These are phyloP conservation scores for Himalopsyche japonica DNA, from an alignment of 2,888 invertebrate genomes.

Conservation along the genomic window DNA sequence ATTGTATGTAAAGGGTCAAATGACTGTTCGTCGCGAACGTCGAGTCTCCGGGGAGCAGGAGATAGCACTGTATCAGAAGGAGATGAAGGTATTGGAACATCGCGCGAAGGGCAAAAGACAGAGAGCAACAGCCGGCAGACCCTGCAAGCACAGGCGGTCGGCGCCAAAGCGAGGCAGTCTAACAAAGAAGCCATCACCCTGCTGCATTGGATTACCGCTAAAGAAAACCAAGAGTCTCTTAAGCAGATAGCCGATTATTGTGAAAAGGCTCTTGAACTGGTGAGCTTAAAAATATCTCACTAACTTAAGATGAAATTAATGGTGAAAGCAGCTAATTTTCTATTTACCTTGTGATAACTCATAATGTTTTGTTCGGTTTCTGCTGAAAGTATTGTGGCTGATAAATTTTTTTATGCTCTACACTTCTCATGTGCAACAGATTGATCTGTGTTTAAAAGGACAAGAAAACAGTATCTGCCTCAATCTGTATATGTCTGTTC, in stretches of 20 bases:
- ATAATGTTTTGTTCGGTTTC: no score
- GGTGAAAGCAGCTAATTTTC: no score
- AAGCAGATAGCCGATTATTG: slow-evolving; percentile 80
- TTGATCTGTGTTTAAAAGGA: no score
- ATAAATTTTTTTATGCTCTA: no score
- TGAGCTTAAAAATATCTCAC: no score
- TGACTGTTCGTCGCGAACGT: slow-evolving; percentile 34
- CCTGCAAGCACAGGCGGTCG: slow-evolving; percentile 42
- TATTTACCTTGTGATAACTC: no score
- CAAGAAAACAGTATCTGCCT: no score
- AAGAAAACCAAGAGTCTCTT: slow-evolving; percentile 77
- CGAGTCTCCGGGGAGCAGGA: slow-evolving; percentile 35
- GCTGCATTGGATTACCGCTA: slow-evolving; percentile 84
- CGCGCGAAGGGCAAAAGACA: slow-evolving; percentile 44
- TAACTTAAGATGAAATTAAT: no score
- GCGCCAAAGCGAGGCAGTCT: slow-evolving; percentile 45
- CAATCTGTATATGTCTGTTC: no score
- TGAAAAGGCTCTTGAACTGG: slow-evolving; percentile 72
- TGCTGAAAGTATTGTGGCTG: no score
- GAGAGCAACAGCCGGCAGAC: slow-evolving; percentile 47
- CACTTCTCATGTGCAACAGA: no score
- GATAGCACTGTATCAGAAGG: slow-evolving; percentile 38
- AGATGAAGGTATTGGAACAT: slow-evolving; percentile 31
- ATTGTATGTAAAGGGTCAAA: slow-evolving; percentile 21
- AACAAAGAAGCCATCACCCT: slow-evolving; percentile 63